A percentile compares a stretch with the other conserved stretches of the same genome.
Evolutionary conservation across 35 echinoderm and acorn worm genomes (phyloP).

Genomic region (Holothuria glaberrima): DNA sequence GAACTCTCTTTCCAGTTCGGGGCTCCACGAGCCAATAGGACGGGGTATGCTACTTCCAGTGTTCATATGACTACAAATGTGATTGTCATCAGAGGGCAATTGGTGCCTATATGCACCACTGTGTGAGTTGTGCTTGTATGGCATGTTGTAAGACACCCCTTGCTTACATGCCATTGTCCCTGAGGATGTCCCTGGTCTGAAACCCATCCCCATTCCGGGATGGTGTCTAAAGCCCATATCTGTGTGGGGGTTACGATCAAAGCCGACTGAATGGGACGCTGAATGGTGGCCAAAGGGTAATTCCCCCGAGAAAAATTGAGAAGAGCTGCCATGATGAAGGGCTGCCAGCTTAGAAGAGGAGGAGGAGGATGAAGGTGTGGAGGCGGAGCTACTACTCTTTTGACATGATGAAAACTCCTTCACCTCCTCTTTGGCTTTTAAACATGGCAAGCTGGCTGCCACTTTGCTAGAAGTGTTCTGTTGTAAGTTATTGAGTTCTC

Average conservation of each 20-base stretch:
- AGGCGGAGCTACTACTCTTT: not conserved
- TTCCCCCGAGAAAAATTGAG: not conserved
- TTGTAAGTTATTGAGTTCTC: constrained; percentile 31
- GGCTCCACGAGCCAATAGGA: constrained; percentile 27
- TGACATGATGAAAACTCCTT: constrained; percentile 59
- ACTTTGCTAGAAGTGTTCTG: constrained; percentile 25
- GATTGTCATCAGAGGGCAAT: constrained; percentile 17
- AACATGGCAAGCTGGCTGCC: not conserved
- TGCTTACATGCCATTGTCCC: constrained; percentile 9
- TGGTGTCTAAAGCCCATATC: constrained; percentile 33
- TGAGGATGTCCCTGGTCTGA: constrained; percentile 5
- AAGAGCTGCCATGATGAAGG: not conserved
- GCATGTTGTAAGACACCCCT: constrained; percentile 6
- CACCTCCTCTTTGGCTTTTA: constrained; percentile 33
- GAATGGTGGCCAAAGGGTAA: not conserved
- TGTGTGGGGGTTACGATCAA: not conserved
- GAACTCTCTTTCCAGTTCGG: constrained; percentile 21
- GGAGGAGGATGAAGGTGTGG: not conserved
- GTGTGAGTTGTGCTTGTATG: constrained; percentile 37
- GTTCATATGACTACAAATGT: constrained; percentile 35
- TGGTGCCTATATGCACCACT: constrained; percentile 47
- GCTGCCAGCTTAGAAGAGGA: not conserved
- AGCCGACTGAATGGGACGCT: constrained; percentile 12
- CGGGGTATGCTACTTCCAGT: not conserved
- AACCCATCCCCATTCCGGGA: constrained; percentile 17